phyloP scores from a whole-genome alignment of 2,797 vertebrate species.

The Prunella strophiata region DNA sequence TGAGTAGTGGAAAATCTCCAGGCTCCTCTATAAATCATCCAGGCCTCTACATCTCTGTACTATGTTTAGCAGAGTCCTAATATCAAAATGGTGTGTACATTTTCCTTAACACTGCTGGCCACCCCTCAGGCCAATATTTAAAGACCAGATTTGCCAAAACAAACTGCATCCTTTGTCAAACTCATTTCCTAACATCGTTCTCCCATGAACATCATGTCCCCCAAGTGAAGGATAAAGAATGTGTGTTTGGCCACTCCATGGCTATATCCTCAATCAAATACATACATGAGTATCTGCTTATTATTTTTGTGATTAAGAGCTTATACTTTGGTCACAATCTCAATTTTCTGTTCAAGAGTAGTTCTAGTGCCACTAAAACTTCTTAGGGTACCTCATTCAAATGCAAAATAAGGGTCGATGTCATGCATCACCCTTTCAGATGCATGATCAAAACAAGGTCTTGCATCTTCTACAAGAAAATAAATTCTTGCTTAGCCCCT shows the following conservation, averaged over 20 bases:
- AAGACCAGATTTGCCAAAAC: constrained; percentile 33
- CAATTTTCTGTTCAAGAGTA: background rate
- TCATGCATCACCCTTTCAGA: background rate
- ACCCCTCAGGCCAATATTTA: background rate
- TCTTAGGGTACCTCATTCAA: background rate
- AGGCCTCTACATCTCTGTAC: background rate
- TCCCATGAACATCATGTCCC: background rate
- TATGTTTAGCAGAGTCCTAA: constrained; percentile 32
- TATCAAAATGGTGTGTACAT: background rate
- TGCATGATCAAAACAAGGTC: background rate
- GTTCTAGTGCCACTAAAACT: background rate
- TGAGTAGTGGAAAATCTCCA: constrained; percentile 24
- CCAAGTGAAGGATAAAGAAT: background rate
- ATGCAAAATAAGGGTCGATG: background rate
- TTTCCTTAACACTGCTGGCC: constrained; percentile 5
- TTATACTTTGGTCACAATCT: background rate
- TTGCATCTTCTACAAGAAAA: background rate
- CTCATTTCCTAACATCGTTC: background rate
- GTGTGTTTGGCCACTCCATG: background rate
- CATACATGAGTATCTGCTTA: background rate
- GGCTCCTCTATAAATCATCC: constrained; percentile 5
- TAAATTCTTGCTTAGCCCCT: background rate
- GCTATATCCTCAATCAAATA: background rate
- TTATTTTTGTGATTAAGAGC: background rate
- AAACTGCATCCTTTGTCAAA: constrained; percentile 3